Base-by-base conservation (phyloP, 2,888 invertebrate genomes). In the Erebia epiphron region DNA sequence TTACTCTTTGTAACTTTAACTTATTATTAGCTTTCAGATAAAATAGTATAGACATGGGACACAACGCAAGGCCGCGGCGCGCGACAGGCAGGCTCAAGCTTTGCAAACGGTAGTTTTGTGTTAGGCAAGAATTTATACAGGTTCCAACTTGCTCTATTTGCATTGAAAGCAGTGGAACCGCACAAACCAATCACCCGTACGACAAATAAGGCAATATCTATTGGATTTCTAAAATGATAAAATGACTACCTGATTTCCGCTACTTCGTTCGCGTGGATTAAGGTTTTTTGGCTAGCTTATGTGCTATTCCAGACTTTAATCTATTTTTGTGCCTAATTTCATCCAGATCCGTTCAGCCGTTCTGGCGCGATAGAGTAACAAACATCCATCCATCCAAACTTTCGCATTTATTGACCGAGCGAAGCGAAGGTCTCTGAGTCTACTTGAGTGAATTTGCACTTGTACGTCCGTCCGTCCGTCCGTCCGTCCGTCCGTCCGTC, bases 81-180 rank as follows among this genome's bases (percentile, higher is more conserved):
- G 43, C 18, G 16, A 18, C 43, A 13, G 58, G 35, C 49, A 67
- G 26, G 52, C 41, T 14, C 57, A n/a, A 13, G 52, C 43, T 14
- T 13, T 3, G 16, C 58, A 9, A 62, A 68, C 61, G 61, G 54
- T 52, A 60, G 63, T 35, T 64, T 50, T 73, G 72, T 73, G 69
- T 72, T 69, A 68, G 68, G 70, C 68, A 76, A 74, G 70, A 75
- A 75, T 76, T 75, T 76, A 76, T 78, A 77, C 75, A 76, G 75
- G 77, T 80, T 78, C 74, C 70, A 54, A 72, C 74, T 78, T 73
- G 73, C 71, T 75, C 72, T 73, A 79, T 79, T 80, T 79, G 77
- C 78, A 80, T 80, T 77, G 78, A 78, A 79, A 79, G 77, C 77
- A 75, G 73, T 64, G 64, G 41, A 11, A 64, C 52, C 16, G 64